Conservation (phyloP, 2,113 vertebrate species). For the Apus apus region DNA sequence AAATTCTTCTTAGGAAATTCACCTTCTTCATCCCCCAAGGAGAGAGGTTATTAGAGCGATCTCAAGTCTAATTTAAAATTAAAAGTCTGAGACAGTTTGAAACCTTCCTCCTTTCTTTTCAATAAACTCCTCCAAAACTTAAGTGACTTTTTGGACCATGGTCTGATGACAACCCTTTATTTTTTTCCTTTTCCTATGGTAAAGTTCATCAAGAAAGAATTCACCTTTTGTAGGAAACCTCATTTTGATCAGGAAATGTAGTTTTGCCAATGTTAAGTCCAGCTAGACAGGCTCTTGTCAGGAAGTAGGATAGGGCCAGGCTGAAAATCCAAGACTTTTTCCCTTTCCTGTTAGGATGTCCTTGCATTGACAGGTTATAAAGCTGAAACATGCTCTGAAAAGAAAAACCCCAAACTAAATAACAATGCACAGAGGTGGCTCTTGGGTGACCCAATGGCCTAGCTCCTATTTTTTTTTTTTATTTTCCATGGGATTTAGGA, state of each 20-base stretch:
- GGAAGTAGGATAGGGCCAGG: neutral
- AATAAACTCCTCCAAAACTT: neutral
- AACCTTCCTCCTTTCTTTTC: neutral
- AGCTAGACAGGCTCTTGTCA: neutral
- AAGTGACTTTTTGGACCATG: neutral
- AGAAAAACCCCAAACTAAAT: neutral
- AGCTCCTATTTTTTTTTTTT: neutral
- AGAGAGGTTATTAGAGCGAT: slow-evolving; percentile 23
- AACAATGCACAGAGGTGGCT: neutral
- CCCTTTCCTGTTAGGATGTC: slow-evolving; percentile 28
- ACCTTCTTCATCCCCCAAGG: slow-evolving; percentile 1
- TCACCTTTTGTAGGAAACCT: slow-evolving; percentile 26
- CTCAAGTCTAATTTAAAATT: slow-evolving; percentile 1
- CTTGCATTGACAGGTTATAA: neutral
- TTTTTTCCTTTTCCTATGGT: neutral
- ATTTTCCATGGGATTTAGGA: neutral
- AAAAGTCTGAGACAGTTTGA: neutral
- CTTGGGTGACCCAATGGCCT: neutral
- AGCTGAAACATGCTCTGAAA: neutral
- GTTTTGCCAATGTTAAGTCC: neutral
- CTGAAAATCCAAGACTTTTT: slow-evolving; percentile 45
- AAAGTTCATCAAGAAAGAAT: slow-evolving; percentile 27
- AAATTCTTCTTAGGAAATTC: slow-evolving; percentile 40
- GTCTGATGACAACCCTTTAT: neutral
- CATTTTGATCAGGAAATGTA: slow-evolving; percentile 35